Percentiles rank a stretch among this genome's conserved stretches.
Conservation (phyloP, 2,797 vertebrate species). For the Hirundo rustica region DNA sequence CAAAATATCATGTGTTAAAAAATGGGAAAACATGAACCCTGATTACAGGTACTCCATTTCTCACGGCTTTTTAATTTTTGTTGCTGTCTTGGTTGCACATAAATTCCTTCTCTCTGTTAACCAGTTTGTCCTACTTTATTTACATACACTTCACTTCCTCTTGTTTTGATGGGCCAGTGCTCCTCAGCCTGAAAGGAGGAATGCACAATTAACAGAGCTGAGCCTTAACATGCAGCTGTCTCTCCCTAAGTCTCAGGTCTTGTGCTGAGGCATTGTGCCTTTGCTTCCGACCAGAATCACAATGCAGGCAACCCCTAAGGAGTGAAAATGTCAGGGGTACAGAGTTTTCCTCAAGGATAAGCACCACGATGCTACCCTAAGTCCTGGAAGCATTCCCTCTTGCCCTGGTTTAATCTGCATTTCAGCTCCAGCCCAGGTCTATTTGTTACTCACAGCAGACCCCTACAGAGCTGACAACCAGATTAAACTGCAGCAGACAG, state of each 20-base stretch:
- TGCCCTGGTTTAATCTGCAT: neutral
- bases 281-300: neutral
- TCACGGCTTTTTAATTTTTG: neutral
- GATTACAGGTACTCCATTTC: neutral
- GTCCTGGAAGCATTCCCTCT: neutral
- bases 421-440: neutral
- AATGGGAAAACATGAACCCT: neutral
- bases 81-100: neutral
- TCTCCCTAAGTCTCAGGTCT: neutral
- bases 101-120: neutral
- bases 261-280: neutral
- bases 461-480: neutral
- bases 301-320: neutral
- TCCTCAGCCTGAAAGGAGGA: neutral
- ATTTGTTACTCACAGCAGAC: neutral
- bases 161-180: neutral
- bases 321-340: neutral
- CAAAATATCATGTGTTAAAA: neutral
- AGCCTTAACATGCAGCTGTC: neutral
- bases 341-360: neutral
- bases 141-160: neutral
- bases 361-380: rapidly evolving
- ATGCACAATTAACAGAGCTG: neutral
- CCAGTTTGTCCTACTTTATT: neutral
- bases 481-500: slow-evolving; percentile 11